These are phyloP conservation scores for Atherinosoma microstoma DNA, from an alignment of 2,797 vertebrate species.

Conservation along the genomic window DNA sequence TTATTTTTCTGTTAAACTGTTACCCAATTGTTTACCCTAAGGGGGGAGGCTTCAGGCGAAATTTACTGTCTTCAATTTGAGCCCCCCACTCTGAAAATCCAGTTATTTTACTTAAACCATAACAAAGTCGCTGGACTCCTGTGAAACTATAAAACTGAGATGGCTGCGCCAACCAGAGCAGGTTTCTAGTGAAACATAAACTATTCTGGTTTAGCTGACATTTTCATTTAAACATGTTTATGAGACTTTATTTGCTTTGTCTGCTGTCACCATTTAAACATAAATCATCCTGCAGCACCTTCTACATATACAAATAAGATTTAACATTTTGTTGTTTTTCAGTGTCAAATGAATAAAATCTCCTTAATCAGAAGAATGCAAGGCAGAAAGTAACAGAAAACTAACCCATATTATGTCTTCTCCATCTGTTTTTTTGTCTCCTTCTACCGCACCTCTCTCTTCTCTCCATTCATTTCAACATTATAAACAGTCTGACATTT, in stretches of 20 bases:
- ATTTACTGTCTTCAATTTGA: slow-evolving; percentile 61
- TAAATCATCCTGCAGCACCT: slow-evolving; percentile 21
- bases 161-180: slow-evolving; percentile 47
- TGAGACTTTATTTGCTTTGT: slow-evolving; percentile 59
- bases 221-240: slow-evolving; percentile 66
- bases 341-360: slow-evolving; percentile 27
- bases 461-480: slow-evolving; percentile 7
- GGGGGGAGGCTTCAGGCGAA: slow-evolving; percentile 24
- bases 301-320: slow-evolving; percentile 12
- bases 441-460: background rate
- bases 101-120: slow-evolving; percentile 69
- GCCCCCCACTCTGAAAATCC: slow-evolving; percentile 61
- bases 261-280: slow-evolving; percentile 42
- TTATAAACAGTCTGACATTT: slow-evolving; percentile 28
- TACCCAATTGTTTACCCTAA: slow-evolving; percentile 45
- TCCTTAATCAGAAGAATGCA: slow-evolving; percentile 12
- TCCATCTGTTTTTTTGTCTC: slow-evolving; percentile 24
- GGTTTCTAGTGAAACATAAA: slow-evolving; percentile 60
- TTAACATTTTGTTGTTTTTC: slow-evolving; percentile 23
- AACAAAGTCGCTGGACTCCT: slow-evolving; percentile 35
- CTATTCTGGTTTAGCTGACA: slow-evolving; percentile 51
- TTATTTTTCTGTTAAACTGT: slow-evolving; percentile 31
- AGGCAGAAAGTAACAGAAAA: slow-evolving; percentile 18
- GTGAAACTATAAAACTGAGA: slow-evolving; percentile 62
- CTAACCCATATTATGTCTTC: slow-evolving; percentile 47